These are phyloP conservation scores for Pomacea canaliculata DNA, from an alignment of 2,888 invertebrate genomes.

Conservation along the genomic window DNA sequence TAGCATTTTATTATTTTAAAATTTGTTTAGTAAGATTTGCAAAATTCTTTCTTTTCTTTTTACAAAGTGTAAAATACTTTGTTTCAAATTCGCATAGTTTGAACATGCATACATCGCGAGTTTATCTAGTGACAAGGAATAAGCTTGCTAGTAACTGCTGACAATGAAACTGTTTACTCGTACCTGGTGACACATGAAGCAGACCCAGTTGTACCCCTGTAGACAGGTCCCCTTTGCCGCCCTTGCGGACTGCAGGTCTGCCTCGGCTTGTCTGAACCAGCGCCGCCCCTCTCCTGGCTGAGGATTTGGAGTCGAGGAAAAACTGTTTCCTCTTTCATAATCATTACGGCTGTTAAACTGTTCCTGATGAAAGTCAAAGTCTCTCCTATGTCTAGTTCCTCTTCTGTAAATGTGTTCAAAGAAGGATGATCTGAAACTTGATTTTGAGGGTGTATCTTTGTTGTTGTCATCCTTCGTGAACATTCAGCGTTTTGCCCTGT, in stretches of 20 bases:
- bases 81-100: too few species aligned
- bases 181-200: constrained; percentile 52
- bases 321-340: not conserved
- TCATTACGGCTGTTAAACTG: too few species aligned
- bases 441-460: not conserved
- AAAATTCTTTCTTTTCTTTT: too few species aligned
- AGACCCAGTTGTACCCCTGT: constrained; percentile 44
- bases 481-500: constrained; percentile 25
- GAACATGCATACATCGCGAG: too few species aligned
- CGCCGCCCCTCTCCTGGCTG: constrained; percentile 41
- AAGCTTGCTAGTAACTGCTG: not conserved
- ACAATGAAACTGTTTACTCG: not conserved
- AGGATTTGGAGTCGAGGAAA: constrained; percentile 29
- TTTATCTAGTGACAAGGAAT: too few species aligned
- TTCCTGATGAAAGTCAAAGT: too few species aligned
- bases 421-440: not conserved
- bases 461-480: constrained; percentile 28
- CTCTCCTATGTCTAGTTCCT: not conserved
- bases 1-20: too few species aligned
- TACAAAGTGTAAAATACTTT: too few species aligned
- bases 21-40: too few species aligned
- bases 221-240: constrained; percentile 30
- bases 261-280: constrained; percentile 48
- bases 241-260: constrained; percentile 40
- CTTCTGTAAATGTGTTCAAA: not conserved